Conservation (phyloP, 1,140 invertebrate species). For the Drosophila erecta region DNA sequence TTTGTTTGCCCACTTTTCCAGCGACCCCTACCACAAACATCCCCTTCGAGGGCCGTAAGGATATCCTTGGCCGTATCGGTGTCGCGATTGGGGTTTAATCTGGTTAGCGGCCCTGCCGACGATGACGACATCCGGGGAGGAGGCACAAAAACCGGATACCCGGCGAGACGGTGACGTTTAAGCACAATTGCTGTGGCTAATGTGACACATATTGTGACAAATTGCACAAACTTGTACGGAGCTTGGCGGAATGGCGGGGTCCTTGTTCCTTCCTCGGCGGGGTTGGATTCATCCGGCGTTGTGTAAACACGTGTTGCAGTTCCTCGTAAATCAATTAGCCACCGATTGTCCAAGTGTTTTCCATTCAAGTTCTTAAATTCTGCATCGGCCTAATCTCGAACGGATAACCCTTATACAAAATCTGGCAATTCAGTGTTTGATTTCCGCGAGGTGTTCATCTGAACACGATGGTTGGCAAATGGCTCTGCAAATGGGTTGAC, state of each 20-base stretch:
- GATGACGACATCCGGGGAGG: constrained; percentile 15
- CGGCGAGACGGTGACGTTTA: constrained; percentile 59
- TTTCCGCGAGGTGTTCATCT: not conserved
- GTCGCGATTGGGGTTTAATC: constrained; percentile 80
- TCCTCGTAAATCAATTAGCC: constrained; percentile 45
- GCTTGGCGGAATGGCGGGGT: constrained; percentile 6
- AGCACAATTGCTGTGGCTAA: constrained; percentile 84
- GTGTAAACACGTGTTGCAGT: constrained; percentile 72
- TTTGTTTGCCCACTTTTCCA: constrained; percentile 68
- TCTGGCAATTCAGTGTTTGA: too few relatives aligned
- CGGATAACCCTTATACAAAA: not conserved
- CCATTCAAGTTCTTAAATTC: not conserved
- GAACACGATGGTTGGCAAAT: not conserved
- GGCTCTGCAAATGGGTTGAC: not conserved
- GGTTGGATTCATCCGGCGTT: constrained; percentile 30
- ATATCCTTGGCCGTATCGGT: constrained; percentile 53
- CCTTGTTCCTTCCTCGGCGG: constrained; percentile 11
- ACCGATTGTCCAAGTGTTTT: constrained; percentile 16
- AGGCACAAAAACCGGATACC: constrained; percentile 9
- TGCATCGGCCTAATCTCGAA: not conserved
- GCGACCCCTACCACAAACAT: constrained; percentile 22
- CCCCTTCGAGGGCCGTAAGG: constrained; percentile 7
- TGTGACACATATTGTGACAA: constrained; percentile 85
- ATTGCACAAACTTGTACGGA: constrained; percentile 67
- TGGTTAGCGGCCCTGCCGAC: constrained; percentile 68